phyloP scores from a whole-genome alignment of 2,113 vertebrate species.

The Barbus barbus region DNA sequence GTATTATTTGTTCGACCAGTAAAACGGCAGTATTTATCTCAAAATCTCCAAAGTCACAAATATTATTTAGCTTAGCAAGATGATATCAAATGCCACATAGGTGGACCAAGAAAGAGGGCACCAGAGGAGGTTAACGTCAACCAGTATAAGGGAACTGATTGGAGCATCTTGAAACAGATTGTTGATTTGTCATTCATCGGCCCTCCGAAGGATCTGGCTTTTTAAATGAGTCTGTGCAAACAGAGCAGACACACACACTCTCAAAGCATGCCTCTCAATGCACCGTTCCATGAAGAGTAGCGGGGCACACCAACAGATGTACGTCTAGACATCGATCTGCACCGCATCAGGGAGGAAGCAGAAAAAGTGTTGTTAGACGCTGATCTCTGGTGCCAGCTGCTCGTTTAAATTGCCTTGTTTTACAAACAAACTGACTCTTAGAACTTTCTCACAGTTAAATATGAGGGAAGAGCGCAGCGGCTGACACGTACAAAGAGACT shows the following conservation, averaged over 20 bases:
- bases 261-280: constrained; percentile 48
- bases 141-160: constrained; percentile 11
- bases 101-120: neutral
- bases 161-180: constrained; percentile 56
- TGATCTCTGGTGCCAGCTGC: constrained; percentile 62
- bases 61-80: neutral
- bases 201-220: constrained; percentile 46
- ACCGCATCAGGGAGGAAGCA: constrained; percentile 53
- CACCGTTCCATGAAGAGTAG: constrained; percentile 57
- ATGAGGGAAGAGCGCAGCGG: constrained; percentile 46
- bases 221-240: constrained; percentile 57
- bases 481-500: constrained; percentile 45
- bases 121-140: neutral
- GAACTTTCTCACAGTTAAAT: constrained; percentile 56
- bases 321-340: constrained; percentile 59
- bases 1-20: neutral
- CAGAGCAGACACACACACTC: constrained; percentile 46
- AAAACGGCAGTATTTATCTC: neutral
- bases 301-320: constrained; percentile 53
- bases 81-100: neutral
- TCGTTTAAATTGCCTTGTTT: constrained; percentile 60
- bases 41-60: neutral
- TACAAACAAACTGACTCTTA: constrained; percentile 57
- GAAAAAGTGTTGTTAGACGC: constrained; percentile 53
- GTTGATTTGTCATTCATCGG: constrained; percentile 54